Conservation (phyloP, 2,797 vertebrate species). For the Rhinichthys osculus region DNA sequence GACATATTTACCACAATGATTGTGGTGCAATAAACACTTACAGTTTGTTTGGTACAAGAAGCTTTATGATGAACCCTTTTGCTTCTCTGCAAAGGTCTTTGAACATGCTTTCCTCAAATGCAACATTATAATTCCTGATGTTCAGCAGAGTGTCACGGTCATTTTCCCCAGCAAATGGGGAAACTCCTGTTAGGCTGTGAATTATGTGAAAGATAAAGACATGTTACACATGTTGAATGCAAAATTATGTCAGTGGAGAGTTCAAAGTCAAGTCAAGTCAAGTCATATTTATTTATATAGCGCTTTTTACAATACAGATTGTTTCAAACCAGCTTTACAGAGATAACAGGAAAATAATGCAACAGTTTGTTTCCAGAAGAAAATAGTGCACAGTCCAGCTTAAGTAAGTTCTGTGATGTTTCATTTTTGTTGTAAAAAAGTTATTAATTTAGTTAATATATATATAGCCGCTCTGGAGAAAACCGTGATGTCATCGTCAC, state of each 20-base stretch:
- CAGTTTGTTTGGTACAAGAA: slow-evolving; percentile 90
- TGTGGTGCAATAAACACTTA: slow-evolving; percentile 74
- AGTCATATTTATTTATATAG: too few relatives aligned
- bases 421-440: too few relatives aligned
- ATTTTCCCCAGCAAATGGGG: slow-evolving; percentile 93
- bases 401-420: too few relatives aligned
- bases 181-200: slow-evolving; percentile 91
- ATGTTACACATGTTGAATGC: not conserved
- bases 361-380: too few relatives aligned
- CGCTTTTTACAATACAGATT: too few relatives aligned
- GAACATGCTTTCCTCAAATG: slow-evolving; percentile 94
- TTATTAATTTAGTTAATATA: too few relatives aligned
- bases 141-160: slow-evolving; percentile 90
- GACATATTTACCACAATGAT: not conserved
- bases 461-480: too few relatives aligned
- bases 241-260: not conserved
- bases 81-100: slow-evolving; percentile 90
- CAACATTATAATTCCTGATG: slow-evolving; percentile 93
- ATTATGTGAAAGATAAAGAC: not conserved
- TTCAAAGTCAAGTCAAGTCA: not conserved
- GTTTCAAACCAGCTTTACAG: too few relatives aligned
- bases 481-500: too few relatives aligned
- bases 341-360: too few relatives aligned
- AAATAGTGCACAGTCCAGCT: too few relatives aligned
- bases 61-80: slow-evolving; percentile 94